Base-by-base conservation (phyloP, 1,140 invertebrate species). In the Hylyphantes graminicola region DNA sequence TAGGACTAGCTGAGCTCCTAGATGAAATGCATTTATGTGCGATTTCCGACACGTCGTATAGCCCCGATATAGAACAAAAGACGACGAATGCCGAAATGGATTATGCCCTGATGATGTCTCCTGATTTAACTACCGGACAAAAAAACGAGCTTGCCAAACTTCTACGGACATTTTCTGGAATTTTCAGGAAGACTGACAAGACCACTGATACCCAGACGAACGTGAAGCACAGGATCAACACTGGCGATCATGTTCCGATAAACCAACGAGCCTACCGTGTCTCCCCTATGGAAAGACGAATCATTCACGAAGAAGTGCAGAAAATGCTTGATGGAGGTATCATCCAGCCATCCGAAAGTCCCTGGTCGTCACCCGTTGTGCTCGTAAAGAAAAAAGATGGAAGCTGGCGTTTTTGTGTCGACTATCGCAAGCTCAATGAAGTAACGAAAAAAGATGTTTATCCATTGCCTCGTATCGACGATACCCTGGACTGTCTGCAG, bases 391-490 rank as follows among this genome's bases (percentile, higher is more conserved):
- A 93, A 85, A 90, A 90, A 76, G 88, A 92, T 88, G 88, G 90
- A 63, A 81, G 87, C 63, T 64, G 87, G 53, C 86, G 89, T 81
- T 85, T 91, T 19, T 90, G 88, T 86, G 85, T 91, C 0, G 90
- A 92, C 86, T 92, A 89, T 86, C 64, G 91, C 17, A 54, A 78
- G n/a, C 72, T 93, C 19, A 92, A 92, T 86, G 12, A 19, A 80
- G 87, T 77, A 0, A 91, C 89, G 0, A 87, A 0, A 87, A n/a
- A 88, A 73, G 91, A 92, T 86, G 87, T 86, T 57, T 93, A 90
- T 87, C 92, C 92, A 86, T 78, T 93, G 4, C 91, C 90, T 0
- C 61, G 87, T 7, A 91, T 92, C 21, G 89, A 91, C 13, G 90
- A 91, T 48, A 87, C 87, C 10, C 81, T 93, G 7, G 86, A 89